Percentiles rank a stretch among this genome's conserved stretches.
phyloP scores from a whole-genome alignment of 2,797 vertebrate species.

The Zalophus californianus region DNA sequence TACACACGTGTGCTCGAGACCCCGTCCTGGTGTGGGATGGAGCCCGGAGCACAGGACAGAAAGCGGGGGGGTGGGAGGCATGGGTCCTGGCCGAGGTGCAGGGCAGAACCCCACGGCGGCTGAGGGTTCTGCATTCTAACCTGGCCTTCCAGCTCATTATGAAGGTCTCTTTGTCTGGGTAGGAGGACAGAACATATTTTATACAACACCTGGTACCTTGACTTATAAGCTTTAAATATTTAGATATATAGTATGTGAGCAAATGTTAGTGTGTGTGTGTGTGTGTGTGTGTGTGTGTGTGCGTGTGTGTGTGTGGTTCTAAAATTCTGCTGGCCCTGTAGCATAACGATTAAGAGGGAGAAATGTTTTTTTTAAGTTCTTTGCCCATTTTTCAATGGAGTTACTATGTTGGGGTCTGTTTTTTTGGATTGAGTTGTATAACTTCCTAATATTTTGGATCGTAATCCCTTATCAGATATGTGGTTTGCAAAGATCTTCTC shows the following conservation, averaged over 20 bases:
- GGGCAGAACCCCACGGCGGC: background rate
- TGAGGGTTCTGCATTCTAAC: background rate
- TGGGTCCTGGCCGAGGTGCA: background rate
- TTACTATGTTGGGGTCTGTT: background rate
- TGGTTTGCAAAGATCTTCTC: background rate
- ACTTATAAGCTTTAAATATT: background rate
- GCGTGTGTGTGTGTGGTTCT: background rate
- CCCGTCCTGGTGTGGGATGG: background rate
- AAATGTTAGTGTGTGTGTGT: background rate
- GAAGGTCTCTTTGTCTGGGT: background rate
- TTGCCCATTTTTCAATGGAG: background rate
- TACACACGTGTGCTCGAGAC: background rate
- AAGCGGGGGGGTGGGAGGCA: background rate
- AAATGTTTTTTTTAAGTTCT: background rate
- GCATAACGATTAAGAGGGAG: background rate
- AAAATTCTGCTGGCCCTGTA: background rate
- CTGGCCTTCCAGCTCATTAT: background rate
- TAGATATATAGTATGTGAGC: background rate
- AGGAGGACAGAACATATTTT: background rate
- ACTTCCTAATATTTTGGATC: background rate
- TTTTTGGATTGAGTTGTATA: background rate
- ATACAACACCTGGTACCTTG: background rate
- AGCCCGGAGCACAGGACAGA: accelerated
- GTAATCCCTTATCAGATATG: background rate
- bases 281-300: too few species aligned